phyloP scores from a whole-genome alignment of 1,140 invertebrate genomes.

The Danaus plexippus region DNA sequence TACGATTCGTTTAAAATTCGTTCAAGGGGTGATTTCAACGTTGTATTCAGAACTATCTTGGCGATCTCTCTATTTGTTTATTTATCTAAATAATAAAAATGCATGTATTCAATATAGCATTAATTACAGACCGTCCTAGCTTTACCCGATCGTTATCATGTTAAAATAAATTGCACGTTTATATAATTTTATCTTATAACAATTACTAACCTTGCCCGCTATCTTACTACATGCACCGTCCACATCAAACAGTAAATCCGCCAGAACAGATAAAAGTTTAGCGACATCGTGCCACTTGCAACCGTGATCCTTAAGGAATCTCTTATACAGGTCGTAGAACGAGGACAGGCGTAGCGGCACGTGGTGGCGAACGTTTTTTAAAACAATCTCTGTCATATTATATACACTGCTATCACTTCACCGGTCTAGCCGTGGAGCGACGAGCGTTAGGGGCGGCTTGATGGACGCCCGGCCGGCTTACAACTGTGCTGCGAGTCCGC shows the following conservation, averaged over 20 bases:
- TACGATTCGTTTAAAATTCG: slow-evolving; percentile 18
- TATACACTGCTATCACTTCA: slow-evolving; percentile 32
- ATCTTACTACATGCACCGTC: slow-evolving; percentile 53
- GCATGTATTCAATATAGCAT: too few relatives aligned
- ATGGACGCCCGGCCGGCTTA: slow-evolving; percentile 39
- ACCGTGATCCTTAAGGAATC: slow-evolving; percentile 62
- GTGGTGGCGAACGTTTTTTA: slow-evolving; percentile 43
- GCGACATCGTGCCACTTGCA: slow-evolving; percentile 66
- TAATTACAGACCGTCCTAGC: too few relatives aligned
- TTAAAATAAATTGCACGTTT: too few relatives aligned
- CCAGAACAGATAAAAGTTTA: slow-evolving; percentile 55
- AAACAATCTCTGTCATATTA: slow-evolving; percentile 46
- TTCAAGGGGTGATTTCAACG: slow-evolving; percentile 1
- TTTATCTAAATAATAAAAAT: too few relatives aligned
- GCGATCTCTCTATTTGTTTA: too few relatives aligned
- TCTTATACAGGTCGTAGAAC: slow-evolving; percentile 59
- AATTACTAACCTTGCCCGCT: slow-evolving; percentile 56
- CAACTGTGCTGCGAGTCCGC: slow-evolving; percentile 39
- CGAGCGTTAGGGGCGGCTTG: slow-evolving; percentile 37
- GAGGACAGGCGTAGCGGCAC: slow-evolving; percentile 46
- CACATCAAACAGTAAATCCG: slow-evolving; percentile 64
- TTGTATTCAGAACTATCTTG: background rate
- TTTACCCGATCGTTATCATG: too few relatives aligned
- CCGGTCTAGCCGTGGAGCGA: slow-evolving; percentile 10
- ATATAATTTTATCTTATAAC: too few relatives aligned